Evolutionary conservation across 2,888 invertebrate genomes (phyloP).

Genomic region (Galeruca laticollis): DNA sequence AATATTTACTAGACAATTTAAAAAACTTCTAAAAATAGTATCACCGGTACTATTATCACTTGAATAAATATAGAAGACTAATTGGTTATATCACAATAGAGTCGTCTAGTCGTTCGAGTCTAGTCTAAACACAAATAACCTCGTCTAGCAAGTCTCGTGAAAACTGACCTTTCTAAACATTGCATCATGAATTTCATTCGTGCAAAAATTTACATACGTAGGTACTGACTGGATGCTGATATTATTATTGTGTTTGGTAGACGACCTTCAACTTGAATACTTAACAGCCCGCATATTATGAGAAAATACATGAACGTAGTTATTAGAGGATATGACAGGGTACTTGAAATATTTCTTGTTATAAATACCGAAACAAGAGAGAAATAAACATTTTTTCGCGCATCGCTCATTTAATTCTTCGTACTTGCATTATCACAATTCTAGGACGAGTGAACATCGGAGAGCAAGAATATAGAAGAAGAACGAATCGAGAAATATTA

Average conservation of each 20-base stretch:
- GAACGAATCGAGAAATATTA: too few species aligned
- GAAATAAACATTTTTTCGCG: too few species aligned
- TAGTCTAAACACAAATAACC: slow-evolving; percentile 39
- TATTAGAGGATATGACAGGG: not conserved
- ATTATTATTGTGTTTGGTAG: slow-evolving; percentile 45
- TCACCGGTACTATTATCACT: not conserved
- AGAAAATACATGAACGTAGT: slow-evolving; percentile 6
- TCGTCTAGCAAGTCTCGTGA: slow-evolving; percentile 40
- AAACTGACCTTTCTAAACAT: slow-evolving; percentile 47
- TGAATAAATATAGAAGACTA: not conserved
- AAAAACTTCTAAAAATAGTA: not conserved
- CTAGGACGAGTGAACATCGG: too few species aligned
- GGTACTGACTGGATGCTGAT: slow-evolving; percentile 35
- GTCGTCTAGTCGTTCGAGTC: slow-evolving; percentile 25
- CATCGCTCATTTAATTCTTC: too few species aligned
- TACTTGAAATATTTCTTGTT: not conserved
- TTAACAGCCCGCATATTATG: slow-evolving; percentile 23
- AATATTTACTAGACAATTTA: not conserved
- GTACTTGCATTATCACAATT: too few species aligned
- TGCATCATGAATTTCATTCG: slow-evolving; percentile 44
- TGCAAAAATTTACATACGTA: slow-evolving; percentile 43
- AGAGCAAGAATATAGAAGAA: too few species aligned
- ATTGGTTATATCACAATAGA: slow-evolving; percentile 24
- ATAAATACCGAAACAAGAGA: too few species aligned
- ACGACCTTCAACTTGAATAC: slow-evolving; percentile 46